Evolutionary conservation across 2,888 invertebrate genomes (phyloP), one percentile per base, ranked within the genome.

Genomic region (Willowsia nigromaculata): DNA sequence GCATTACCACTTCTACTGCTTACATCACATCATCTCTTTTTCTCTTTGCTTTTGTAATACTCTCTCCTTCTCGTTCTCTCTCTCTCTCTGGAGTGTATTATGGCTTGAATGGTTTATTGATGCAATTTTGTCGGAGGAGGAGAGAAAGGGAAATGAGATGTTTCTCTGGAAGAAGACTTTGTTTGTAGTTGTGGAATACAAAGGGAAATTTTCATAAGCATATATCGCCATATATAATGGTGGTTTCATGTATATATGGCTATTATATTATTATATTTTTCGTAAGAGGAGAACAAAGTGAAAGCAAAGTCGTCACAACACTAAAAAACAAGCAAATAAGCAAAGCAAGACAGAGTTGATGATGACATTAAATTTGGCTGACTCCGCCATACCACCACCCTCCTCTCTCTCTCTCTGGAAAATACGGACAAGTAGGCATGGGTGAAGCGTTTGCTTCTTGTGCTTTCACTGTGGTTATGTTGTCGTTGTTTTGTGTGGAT

Each of bases 321-420:
- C 80, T 74, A 78, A 80, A 80, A 59, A 80, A 59, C 80, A 59
- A 80, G 76, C 76, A 76, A 76, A 76, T 76, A 76, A 76, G 76
- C 71, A 71, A 78, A 78, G 25, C 82, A 82, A 82, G 82, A 65
- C 82, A 82, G 83, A 88, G 82, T 88, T 89, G 89, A 89, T 89
- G 89, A 85, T 89, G 89, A 89, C 89, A 89, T 89, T 89, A 89
- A 89, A 89, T 89, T 89, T 89, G 89, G 89, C 89, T 89, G 85
- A 53, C 56, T 71, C 74, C 30, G 56, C 30, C n/a, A n/a, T n/a
- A n/a, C n/a, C 56, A 43, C 15, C 47, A 68, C 33, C 68, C 47
- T 85, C 68, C 43, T 78, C 76, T 47, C n/a, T n/a, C n/a, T n/a
- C n/a, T n/a, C n/a, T n/a, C n/a, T n/a, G 30, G n/a, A 68, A 33